Conservation (phyloP, 1,140 invertebrate species). For the Dufourea novaeangliae region DNA sequence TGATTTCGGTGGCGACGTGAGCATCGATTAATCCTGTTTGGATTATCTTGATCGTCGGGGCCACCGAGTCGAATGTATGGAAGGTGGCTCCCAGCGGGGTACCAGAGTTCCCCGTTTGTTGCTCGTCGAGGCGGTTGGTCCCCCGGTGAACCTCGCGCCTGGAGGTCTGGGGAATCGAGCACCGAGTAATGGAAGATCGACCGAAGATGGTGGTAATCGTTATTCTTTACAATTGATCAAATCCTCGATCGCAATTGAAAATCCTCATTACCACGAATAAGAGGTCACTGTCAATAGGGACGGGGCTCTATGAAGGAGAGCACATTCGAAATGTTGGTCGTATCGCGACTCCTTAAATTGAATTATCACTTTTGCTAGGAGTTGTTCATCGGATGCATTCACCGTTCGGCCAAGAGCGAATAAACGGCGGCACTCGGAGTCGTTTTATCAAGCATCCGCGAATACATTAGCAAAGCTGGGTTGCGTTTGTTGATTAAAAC, state of each 20-base stretch:
- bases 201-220: no score
- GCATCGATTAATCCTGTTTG: constrained; percentile 18
- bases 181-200: constrained; percentile 5
- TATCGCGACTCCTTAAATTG: constrained; percentile 50
- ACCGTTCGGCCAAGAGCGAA: constrained; percentile 20
- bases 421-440: constrained; percentile 20
- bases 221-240: no score
- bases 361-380: constrained; percentile 54
- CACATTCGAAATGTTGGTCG: constrained; percentile 44
- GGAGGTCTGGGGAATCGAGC: background rate
- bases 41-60: constrained; percentile 29
- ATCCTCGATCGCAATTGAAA: constrained; percentile 3
- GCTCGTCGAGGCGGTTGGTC: background rate
- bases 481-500: constrained; percentile 58
- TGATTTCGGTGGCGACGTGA: background rate
- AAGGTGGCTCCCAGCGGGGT: background rate
- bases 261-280: background rate
- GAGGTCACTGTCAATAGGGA: background rate
- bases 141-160: background rate
- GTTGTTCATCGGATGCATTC: constrained; percentile 49
- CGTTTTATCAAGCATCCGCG: constrained; percentile 43
- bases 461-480: constrained; percentile 56
- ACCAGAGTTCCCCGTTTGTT: background rate
- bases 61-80: constrained; percentile 11
- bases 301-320: background rate